Percentiles rank a stretch among this genome's conserved stretches.
phyloP scores from a whole-genome alignment of 2,888 invertebrate species.

The Trichopria drosophilae region DNA sequence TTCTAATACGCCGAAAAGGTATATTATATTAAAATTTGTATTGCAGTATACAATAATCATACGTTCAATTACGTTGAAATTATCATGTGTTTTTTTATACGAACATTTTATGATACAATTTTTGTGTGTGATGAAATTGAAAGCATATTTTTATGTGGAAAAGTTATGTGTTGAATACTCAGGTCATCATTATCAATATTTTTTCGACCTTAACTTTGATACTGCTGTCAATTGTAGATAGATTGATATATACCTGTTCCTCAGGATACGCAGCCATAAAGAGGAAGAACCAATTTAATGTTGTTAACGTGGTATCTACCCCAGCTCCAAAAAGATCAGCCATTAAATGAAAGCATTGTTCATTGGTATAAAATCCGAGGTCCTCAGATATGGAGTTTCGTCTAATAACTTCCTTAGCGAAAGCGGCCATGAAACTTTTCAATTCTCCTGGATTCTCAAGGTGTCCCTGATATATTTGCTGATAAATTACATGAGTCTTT shows the following conservation, averaged over 20 bases:
- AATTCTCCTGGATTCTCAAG: slow-evolving; percentile 44
- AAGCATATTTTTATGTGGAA: too few relatives aligned
- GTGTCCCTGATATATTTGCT: slow-evolving; percentile 67
- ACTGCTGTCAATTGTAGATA: too few relatives aligned
- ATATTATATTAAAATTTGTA: too few relatives aligned
- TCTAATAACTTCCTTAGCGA: slow-evolving; percentile 66
- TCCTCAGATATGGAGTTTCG: slow-evolving; percentile 55
- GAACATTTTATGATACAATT: too few relatives aligned
- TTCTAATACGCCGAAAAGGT: too few relatives aligned
- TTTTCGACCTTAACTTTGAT: too few relatives aligned
- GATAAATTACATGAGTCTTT: slow-evolving; percentile 74
- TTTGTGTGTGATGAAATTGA: too few relatives aligned
- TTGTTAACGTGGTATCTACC: slow-evolving; percentile 79
- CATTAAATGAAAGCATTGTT: slow-evolving; percentile 74
- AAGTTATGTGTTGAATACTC: too few relatives aligned
- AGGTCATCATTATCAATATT: too few relatives aligned
- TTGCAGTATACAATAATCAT: too few relatives aligned
- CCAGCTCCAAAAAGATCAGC: slow-evolving; percentile 87
- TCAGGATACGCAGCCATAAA: slow-evolving; percentile 72
- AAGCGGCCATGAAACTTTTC: slow-evolving; percentile 68
- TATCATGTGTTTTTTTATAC: too few relatives aligned
- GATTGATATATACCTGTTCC: slow-evolving; percentile 62
- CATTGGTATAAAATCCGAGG: slow-evolving; percentile 63
- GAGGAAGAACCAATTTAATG: slow-evolving; percentile 79
- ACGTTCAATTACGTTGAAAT: too few relatives aligned